Evolutionary conservation across 2,113 vertebrate genomes (phyloP).

Genomic region (Rattus norvegicus): GRCr8 NC_086026.1:66288501-66289000

Average conservation of each 20-base stretch:
- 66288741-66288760: background rate
- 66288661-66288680: conserved; percentile 60
- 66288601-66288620: background rate
- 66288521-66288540: background rate
- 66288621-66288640: background rate
- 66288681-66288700: conserved; percentile 44
- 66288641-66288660: background rate
- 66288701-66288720: conserved; percentile 40
- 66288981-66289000: background rate
- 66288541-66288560: conserved; percentile 2
- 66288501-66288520: background rate
- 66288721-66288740: conserved; percentile 52
- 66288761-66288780: background rate
- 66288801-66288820: background rate
- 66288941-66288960: background rate
- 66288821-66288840: background rate
- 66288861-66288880: background rate
- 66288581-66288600: background rate
- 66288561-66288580: background rate
- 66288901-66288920: background rate
- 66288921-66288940: background rate
- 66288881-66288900: background rate
- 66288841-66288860: background rate
- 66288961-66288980: background rate
- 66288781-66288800: background rate